Base-by-base conservation (phyloP, 2,113 vertebrate genomes). In the Casuarius casuarius region DNA sequence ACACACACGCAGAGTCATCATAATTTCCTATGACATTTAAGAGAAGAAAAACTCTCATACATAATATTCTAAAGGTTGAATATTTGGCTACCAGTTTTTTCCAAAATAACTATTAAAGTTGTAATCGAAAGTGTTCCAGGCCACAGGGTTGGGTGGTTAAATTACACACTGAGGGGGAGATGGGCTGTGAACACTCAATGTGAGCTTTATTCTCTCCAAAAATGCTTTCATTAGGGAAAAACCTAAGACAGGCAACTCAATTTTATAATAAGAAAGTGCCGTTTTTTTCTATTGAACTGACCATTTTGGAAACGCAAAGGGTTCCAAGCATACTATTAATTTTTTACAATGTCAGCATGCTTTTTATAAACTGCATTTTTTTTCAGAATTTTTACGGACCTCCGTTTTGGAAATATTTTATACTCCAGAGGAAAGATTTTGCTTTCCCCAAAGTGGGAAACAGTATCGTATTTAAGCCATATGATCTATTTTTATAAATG, bases 301-400 rank as follows among this genome's bases (percentile, higher is more conserved):
- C 90, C 79, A 68, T 94, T 96, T 81, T 93, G 78, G 96, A 96
- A 97, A 97, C 23, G 94, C 77, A 92, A 91, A 82, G 76, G 63
- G 52, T 95, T 98, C 92, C 95, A 98, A 97, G 94, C 92, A 72
- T 95, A 84, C 89, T 94, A 96, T 98, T 97, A 96, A 94, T 98
- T 97, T 97, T 94, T 97, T 96, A 97, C 96, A 94, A 84, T 91
- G 94, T 97, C 95, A 96, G 97, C 94, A 75, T 68, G 85, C 84
- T 97, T 97, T 97, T 97, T 97, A 96, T 97, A 98, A 97, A 97
- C 93, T 96, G 72, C 66, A 94, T 87, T 56, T 94, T 94, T 74
- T 73, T 86, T 22, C 62, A 91, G 54, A 94, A 76, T 97, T 96
- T 95, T 96, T 96, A 94, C 94, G 68, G 54, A 76, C 59, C 5